Base-by-base conservation (phyloP, 2,888 invertebrate genomes). In the Archaeoteleia sp. region DNA sequence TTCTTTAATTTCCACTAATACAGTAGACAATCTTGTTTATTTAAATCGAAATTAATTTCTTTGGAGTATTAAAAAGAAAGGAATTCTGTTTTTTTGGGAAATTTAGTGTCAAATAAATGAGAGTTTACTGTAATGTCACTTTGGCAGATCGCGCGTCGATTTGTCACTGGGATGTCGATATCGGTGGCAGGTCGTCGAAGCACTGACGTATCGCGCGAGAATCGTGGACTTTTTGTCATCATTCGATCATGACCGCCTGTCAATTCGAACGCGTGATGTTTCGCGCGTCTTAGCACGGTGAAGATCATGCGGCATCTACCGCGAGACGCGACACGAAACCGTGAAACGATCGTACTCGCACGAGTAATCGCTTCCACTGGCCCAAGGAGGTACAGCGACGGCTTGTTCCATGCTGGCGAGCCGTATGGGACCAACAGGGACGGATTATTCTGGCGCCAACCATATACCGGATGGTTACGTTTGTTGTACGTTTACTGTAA, bases 361-460 rank as follows among this genome's bases (percentile, higher is more conserved):
- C 74, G 71, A 76, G 77, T 76, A 74, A 78, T 80, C 76, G 79
- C 74, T 79, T 74, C 81, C 77, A 81, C 82, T 82, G 80, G 79
- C 78, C 78, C 76, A 72, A 79, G 78, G 74, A 81, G 77, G 77
- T 76, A 75, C 76, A 75, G 71, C 67, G 74, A 69, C 74, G 74
- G 70, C 73, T 74, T 71, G 72, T 69, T 77, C 74, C 72, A 70
- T 72, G 76, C 76, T 72, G 73, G 70, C 72, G 60, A 77, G 72
- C 75, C 76, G 74, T 80, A 81, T 78, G 79, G 77, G 76, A 80
- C 77, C 20, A 60, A 68, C 81, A 81, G 81, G 81, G 74, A 76
- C 81, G 81, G 61, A 69, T 57, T 23, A 17, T 29, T 9, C 1
- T 58, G 60, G 57, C 10, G n/a, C 10, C 10, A 12, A 12, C 9